phyloP scores from a whole-genome alignment of 2,113 vertebrate genomes.

The Lampris incognitus region DNA sequence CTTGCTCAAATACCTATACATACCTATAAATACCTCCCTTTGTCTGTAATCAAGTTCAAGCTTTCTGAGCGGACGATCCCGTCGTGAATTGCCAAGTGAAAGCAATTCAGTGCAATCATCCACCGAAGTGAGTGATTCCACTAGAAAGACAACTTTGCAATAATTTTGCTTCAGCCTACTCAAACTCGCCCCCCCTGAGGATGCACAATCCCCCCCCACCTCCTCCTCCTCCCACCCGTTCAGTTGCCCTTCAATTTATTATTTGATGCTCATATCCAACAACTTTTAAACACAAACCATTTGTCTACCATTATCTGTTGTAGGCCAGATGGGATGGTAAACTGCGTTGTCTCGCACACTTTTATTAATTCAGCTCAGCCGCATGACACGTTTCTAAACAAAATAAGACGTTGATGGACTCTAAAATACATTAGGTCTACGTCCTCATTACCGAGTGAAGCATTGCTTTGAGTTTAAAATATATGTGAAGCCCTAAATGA shows the following conservation, averaged over 20 bases:
- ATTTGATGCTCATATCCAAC: neutral
- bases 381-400: neutral
- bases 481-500: slow-evolving; percentile 13
- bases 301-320: slow-evolving; percentile 14
- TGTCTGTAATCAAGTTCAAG: slow-evolving; percentile 4
- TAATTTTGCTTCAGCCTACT: too few species aligned
- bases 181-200: neutral
- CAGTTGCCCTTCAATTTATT: neutral
- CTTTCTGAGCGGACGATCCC: neutral
- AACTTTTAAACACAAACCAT: slow-evolving; percentile 11
- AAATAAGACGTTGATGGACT: neutral
- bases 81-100: neutral
- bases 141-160: neutral
- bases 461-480: neutral
- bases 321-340: neutral
- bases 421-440: neutral
- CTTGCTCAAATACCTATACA: neutral
- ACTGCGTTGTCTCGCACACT: slow-evolving; percentile 10
- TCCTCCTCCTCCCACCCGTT: neutral
- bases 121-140: neutral
- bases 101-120: slow-evolving; percentile 9
- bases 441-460: neutral
- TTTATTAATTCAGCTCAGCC: slow-evolving; percentile 14
- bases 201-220: neutral
- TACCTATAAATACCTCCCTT: neutral